Conservation (phyloP, 2,797 vertebrate genomes). For the Loriculus beryllinus region DNA sequence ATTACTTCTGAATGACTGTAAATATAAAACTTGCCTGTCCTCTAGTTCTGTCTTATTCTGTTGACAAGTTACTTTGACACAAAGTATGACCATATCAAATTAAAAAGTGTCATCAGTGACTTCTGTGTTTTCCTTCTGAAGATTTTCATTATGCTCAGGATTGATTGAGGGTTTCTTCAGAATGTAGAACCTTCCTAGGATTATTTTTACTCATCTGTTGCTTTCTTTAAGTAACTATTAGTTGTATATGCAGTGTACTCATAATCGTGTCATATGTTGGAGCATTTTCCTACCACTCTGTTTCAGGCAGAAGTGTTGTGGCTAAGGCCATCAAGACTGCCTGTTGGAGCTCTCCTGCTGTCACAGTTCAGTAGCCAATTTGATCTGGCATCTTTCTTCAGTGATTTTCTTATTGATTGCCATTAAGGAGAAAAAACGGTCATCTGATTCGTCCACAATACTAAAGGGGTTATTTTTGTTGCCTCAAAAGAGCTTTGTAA, state of each 20-base stretch:
- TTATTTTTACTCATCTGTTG: background rate
- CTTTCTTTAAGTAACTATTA: background rate
- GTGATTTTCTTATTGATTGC: background rate
- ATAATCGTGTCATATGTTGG: background rate
- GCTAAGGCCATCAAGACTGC: background rate
- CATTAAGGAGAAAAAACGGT: background rate
- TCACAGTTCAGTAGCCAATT: background rate
- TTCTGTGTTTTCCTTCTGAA: background rate
- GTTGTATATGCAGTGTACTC: background rate
- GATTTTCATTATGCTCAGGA: background rate
- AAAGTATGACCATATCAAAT: background rate
- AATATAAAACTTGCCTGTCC: background rate
- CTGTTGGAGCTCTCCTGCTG: background rate
- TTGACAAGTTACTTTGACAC: background rate
- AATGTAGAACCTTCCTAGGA: background rate
- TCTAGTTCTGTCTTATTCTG: background rate
- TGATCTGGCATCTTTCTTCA: background rate
- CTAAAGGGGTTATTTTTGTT: background rate
- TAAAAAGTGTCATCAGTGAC: constrained; percentile 12
- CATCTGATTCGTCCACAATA: background rate
- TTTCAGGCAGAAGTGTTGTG: background rate
- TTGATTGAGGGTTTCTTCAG: background rate
- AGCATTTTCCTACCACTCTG: background rate
- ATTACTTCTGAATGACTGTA: constrained; percentile 14
- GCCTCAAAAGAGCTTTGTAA: background rate